phyloP scores from a whole-genome alignment of 1,140 invertebrate genomes.

The Latrodectus geometricus region DNA sequence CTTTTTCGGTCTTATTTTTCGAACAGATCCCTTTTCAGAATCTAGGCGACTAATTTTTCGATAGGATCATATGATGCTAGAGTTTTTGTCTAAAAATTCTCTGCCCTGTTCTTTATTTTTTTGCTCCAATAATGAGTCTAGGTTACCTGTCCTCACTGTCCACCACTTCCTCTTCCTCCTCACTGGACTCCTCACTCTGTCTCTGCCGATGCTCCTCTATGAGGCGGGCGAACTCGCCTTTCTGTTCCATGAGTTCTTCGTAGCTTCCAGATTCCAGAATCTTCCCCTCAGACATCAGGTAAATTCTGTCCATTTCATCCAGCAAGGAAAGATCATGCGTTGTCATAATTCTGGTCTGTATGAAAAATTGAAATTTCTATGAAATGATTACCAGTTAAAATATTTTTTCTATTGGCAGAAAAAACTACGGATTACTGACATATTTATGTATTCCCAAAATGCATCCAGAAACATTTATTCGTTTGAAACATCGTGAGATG shows the following conservation, averaged over 20 bases:
- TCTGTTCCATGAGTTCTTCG: slow-evolving; percentile 29
- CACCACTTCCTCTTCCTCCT: background rate
- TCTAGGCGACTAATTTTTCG: no score
- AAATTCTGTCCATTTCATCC: slow-evolving; percentile 68
- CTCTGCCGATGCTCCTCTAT: slow-evolving; percentile 8
- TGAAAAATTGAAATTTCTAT: background rate
- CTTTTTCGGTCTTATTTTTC: no score
- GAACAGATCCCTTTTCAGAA: no score
- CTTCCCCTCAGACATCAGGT: slow-evolving; percentile 67
- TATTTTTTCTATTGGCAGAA: background rate
- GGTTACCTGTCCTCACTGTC: background rate
- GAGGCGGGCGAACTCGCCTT: slow-evolving; percentile 15
- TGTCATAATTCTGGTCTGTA: slow-evolving; percentile 67
- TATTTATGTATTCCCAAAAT: no score
- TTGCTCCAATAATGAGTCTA: background rate
- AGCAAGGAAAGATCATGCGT: slow-evolving; percentile 69
- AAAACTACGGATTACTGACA: no score
- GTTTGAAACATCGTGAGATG: no score
- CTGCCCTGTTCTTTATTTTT: no score
- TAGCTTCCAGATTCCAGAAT: slow-evolving; percentile 68
- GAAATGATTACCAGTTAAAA: background rate
- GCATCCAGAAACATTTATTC: no score
- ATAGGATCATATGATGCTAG: no score
- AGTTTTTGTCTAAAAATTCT: no score
- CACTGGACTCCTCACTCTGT: background rate